Evolutionary conservation across 2,888 invertebrate genomes (phyloP).

Genomic region (Stenotaenia linearis): DNA sequence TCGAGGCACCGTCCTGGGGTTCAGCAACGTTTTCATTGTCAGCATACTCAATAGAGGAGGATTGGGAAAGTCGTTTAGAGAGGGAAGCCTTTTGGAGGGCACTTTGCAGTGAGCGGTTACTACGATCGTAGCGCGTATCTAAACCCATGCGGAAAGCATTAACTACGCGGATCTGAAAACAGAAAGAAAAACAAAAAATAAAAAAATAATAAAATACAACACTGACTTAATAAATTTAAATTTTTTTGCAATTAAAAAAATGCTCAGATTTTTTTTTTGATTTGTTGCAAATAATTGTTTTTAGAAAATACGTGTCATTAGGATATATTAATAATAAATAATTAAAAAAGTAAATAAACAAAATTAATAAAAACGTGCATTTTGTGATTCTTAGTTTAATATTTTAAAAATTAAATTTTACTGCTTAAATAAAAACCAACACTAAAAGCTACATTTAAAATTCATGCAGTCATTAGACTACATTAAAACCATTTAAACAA

Average conservation of each 20-base stretch:
- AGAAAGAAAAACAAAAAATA: constrained; percentile 32
- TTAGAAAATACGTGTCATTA: not conserved
- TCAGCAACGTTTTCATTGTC: constrained; percentile 55
- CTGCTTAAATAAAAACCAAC: not conserved
- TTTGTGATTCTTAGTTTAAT: not conserved
- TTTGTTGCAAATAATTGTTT: not conserved
- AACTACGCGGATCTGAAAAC: constrained; percentile 95
- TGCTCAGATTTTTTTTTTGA: not conserved
- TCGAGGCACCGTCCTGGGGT: constrained; percentile 35
- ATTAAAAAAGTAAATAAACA: no score
- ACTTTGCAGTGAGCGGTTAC: constrained; percentile 86
- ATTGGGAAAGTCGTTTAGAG: constrained; percentile 83
- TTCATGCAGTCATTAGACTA: not conserved
- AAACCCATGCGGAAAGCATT: constrained; percentile 99
- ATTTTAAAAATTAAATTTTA: not conserved
- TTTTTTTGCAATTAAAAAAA: not conserved
- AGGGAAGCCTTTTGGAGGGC: constrained; percentile 87
- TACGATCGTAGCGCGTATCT: constrained; percentile 87
- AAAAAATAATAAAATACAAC: constrained; percentile 30
- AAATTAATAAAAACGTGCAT: not conserved
- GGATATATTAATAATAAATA: not conserved
- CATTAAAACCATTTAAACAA: not conserved
- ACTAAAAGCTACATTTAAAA: not conserved
- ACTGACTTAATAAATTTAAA: not conserved
- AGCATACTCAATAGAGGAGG: constrained; percentile 86